Percentiles rank a stretch among this genome's conserved stretches.
These are phyloP conservation scores for Exephanes ischioxanthus DNA, from an alignment of 2,888 invertebrate genomes.

Conservation along the genomic window DNA sequence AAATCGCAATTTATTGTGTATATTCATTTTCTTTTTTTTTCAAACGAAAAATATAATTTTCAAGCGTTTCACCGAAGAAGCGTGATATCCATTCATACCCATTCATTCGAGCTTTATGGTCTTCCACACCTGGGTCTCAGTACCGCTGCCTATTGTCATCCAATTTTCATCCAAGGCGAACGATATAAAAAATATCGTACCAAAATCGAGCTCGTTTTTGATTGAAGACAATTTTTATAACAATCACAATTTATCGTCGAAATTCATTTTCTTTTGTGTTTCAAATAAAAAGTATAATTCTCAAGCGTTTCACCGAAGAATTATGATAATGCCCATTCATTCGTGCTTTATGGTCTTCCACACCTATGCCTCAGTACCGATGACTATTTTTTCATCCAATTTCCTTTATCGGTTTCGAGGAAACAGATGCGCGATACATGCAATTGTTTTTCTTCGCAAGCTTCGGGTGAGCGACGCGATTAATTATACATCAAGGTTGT, in stretches of 20 bases:
- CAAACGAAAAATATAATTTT: too few species aligned
- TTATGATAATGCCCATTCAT: background rate
- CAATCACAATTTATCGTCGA: too few species aligned
- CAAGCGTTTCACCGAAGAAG: too few species aligned
- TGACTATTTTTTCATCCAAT: background rate
- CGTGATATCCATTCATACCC: too few species aligned
- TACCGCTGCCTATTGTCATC: background rate
- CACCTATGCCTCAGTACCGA: background rate
- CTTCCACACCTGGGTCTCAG: background rate
- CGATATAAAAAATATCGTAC: background rate
- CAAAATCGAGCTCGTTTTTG: too few species aligned
- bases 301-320: background rate
- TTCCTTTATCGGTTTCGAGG: background rate
- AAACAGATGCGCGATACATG: background rate
- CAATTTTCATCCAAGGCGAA: background rate
- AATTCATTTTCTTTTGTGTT: too few species aligned
- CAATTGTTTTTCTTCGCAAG: slow-evolving; percentile 41
- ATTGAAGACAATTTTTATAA: too few species aligned
- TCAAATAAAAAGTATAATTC: background rate
- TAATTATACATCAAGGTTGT: slow-evolving; percentile 49
- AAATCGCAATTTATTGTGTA: background rate
- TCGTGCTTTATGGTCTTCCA: background rate
- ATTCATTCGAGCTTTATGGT: too few species aligned
- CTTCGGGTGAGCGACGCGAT: slow-evolving; percentile 41
- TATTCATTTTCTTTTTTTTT: background rate